Base-by-base conservation (phyloP, 2,888 invertebrate genomes). In the Disparrhopalites patrizii region DNA sequence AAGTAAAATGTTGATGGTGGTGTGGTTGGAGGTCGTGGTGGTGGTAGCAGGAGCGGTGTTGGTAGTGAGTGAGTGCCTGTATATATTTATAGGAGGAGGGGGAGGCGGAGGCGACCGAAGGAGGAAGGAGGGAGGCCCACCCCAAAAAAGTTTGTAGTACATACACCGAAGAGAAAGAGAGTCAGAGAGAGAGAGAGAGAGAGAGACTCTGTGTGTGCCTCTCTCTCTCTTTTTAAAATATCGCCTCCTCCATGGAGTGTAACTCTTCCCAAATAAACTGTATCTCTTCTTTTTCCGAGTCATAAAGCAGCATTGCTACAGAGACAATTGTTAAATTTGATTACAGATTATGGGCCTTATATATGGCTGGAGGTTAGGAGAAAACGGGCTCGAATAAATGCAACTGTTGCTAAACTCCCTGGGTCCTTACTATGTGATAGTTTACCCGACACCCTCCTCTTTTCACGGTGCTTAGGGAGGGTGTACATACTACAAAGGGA, bases 321-420 rank as follows among this genome's bases (percentile, higher is more conserved):
- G 75, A 76, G 76, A 76, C 77, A 77, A 77, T 77, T 77, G 76
- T 76, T 76, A 77, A 77, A 77, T 77, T 76, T 77, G 76, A 77
- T 77, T 77, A 76, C 76, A 76, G 76, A 77, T 77, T 76, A 77
- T 76, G 74, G 62, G 74, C 73, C 75, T 74, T 77, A 76, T 76
- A 77, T 76, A 76, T 76, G 72, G 75, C 74, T 68, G 68, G 76
- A 76, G 76, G 76, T 73, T 73, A 73, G 71, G 69, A 20, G 25
- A 68, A 70, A 67, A 65, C 66, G 70, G 55, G 56, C 67, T 66
- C 30, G 63, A 76, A 75, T 75, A 73, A 76, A 72, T 76, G 75
- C 75, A 76, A 75, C 75, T 73, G 73, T 74, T 76, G 74, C 73
- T 71, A 71, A 64, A 64, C 64, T 64, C n/a, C n/a, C n/a, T n/a